A percentile compares a stretch with the other conserved stretches of the same genome.
phyloP scores from a whole-genome alignment of 2,888 invertebrate species.

The Eulithis prunata region DNA sequence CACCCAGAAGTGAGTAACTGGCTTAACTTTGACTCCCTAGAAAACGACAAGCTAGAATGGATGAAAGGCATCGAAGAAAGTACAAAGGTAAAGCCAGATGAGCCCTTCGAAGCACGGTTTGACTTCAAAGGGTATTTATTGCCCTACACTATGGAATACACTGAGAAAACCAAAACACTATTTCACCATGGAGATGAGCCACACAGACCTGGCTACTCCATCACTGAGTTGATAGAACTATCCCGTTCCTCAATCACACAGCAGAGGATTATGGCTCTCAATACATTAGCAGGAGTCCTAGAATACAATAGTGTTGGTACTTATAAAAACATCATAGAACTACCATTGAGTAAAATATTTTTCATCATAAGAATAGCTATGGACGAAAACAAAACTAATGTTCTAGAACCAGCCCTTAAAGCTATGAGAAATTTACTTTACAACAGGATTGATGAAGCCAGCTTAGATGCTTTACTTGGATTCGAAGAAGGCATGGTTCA shows the following conservation, averaged over 20 bases:
- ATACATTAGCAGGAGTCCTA: constrained; percentile 91
- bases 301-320: constrained; percentile 89
- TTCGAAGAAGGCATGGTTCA: constrained; percentile 86
- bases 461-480: constrained; percentile 88
- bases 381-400: constrained; percentile 91
- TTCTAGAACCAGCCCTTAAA: constrained; percentile 90
- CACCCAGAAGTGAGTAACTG: constrained; percentile 88
- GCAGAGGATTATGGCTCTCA: constrained; percentile 92
- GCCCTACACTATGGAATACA: constrained; percentile 87
- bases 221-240: constrained; percentile 94
- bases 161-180: constrained; percentile 85
- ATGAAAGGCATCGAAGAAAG: constrained; percentile 88
- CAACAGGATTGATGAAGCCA: constrained; percentile 91
- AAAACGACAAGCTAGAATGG: constrained; percentile 95
- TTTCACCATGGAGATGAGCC: constrained; percentile 98
- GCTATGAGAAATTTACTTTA: constrained; percentile 90
- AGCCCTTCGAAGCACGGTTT: constrained; percentile 91
- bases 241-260: constrained; percentile 91
- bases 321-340: constrained; percentile 89
- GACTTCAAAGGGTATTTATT: constrained; percentile 92
- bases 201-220: constrained; percentile 94
- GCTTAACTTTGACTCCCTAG: constrained; percentile 94
- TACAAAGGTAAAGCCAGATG: constrained; percentile 80
- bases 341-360: constrained; percentile 90
- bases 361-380: constrained; percentile 93